Base-by-base conservation (phyloP, 1,140 invertebrate genomes). In the Zaprionus inermis region DNA sequence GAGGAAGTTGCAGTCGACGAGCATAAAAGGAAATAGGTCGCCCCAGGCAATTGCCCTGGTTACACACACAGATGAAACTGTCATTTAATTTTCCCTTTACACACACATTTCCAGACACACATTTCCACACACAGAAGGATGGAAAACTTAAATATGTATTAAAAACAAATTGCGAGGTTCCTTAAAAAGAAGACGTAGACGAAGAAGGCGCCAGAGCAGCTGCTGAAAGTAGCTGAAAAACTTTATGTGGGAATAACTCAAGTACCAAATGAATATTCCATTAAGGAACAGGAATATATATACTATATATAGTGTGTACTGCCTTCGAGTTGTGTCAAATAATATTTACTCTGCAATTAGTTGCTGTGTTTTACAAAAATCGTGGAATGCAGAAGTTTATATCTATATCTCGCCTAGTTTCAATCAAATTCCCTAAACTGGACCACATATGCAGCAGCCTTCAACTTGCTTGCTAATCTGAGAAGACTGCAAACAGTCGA, bases 101-200 rank as follows among this genome's bases (percentile, higher is more conserved):
- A 24, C 22, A 61, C 55, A 36, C 54, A 57, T 0, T n/a, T n/a
- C 11, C 2, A n/a, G 11, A 57, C 41, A 51, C 20, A 38, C 28
- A 34, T 16, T 28, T n/a, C 0, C 46, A 24, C 1, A 16, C 51
- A 28, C 49, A 54, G 1, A 14, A 5, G 14, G 24, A 28, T 28
- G 24, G 24, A 28, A n/a, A 57, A 59, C 64, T 72, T 72, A 66
- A 72, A 72, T 66, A 72, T 72, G 70, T 61, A 72, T 72, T 72
- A 66, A 72, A 72, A 66, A 59, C 44, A 72, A 66, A 67, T 72
- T 72, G 70, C 63, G 44, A 58, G 16, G 24, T 46, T 14, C 51
- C 68, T 49, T 49, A 46, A 71, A 64, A 71, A 30, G 24, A 28
- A 16, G 16, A 14, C 14, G 36, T 28, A 38, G 32, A 44, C 5